Evolutionary conservation across 2,113 vertebrate species (phyloP), one percentile per base, ranked within the genome.

Genomic region (Scortum barcoo): DNA sequence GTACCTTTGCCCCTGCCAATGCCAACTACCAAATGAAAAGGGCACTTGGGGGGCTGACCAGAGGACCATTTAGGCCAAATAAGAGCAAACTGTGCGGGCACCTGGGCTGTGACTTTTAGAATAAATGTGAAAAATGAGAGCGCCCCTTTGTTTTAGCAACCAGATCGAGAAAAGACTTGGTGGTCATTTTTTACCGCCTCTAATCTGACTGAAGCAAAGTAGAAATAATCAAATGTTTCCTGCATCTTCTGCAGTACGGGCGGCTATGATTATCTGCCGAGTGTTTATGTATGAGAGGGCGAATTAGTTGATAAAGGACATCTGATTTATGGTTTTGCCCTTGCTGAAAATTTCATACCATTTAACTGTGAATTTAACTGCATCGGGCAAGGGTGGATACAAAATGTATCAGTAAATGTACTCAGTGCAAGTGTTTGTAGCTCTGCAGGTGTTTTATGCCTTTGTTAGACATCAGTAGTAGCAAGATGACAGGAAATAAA

Each of bases 281-380:
- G 30, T 62, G 30, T 24, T 40, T 33, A 33, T 24, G 14, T 17
- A 60, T n/a, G 22, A 5, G 19, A 44, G n/a, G n/a, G 54, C 68
- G 40, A 63, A 63, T 79, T 17, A 36, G 26, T 69, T 69, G 87
- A 86, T 83, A 80, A 86, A 73, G 58, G 28, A 72, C 4, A 30
- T 68, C 80, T 84, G 70, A 89, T 84, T 84, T 76, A 84, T 86
- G 54, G 68, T 51, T 86, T 81, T 54, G 36, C 44, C 75, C 50
- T 82, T 62, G 66, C 10, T n/a, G 36, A 36, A 53, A 53, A 38
- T 77, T 46, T 36, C 6, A 36, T 36, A n/a, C 24, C 10, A 58
- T 24, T 57, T 54, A 44, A 76, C 36, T 0, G 62, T 30, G 30
- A 51, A 28, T 58, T 36, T 6, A n/a, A 53, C 38, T 68, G 44